Evolutionary conservation across 2,113 vertebrate species (phyloP).

Genomic region (Erinaceus europaeus): DNA sequence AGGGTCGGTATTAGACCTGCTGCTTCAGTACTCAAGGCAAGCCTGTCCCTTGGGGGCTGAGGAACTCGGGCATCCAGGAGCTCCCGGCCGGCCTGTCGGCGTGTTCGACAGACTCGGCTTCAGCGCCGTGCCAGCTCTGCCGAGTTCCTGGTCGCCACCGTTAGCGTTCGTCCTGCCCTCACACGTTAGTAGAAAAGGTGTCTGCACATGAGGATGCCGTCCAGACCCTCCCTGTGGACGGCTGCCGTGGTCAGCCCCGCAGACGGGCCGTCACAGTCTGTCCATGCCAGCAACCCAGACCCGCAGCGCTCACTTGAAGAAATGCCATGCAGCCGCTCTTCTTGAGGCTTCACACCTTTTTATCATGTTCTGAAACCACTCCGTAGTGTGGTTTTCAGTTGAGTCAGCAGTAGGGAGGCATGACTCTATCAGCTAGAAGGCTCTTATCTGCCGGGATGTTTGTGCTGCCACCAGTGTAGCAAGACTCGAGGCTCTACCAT

Average conservation of each 20-base stretch:
- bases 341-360: slow-evolving; percentile 28
- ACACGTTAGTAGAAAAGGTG: neutral
- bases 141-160: neutral
- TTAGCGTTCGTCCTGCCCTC: neutral
- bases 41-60: neutral
- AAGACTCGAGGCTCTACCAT: neutral
- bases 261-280: fast-evolving
- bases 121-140: neutral
- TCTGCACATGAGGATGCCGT: neutral
- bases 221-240: too few relatives aligned
- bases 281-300: neutral
- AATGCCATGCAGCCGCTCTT: neutral
- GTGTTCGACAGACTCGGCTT: fast-evolving
- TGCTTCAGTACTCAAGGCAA: neutral
- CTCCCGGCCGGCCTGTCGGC: neutral
- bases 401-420: neutral
- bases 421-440: neutral
- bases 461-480: fast-evolving
- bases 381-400: neutral
- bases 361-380: neutral
- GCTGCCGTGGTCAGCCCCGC: too few relatives aligned
- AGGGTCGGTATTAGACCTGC: neutral
- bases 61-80: neutral
- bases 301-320: neutral
- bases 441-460: fast-evolving